Percentiles rank a stretch among this genome's conserved stretches.
phyloP scores from a whole-genome alignment of 2,888 invertebrate genomes.

The Cremastinae sp. region DNA sequence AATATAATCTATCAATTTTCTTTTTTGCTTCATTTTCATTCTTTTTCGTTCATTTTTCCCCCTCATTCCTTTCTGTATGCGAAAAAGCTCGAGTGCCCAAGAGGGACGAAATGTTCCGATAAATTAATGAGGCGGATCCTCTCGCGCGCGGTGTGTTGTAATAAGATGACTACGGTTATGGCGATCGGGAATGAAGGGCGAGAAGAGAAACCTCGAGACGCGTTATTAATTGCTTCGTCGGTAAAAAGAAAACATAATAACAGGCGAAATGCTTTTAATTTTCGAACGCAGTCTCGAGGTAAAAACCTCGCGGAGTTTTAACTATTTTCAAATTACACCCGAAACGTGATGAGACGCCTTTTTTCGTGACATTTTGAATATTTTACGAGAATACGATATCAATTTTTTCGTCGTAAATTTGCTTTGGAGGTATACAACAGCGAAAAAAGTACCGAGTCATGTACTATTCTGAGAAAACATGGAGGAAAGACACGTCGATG shows the following conservation, averaged over 20 bases:
- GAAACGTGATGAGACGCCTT: background rate
- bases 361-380: background rate
- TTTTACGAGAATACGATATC: no score
- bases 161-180: conserved; percentile 73
- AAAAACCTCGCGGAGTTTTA: background rate
- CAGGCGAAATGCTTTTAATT: conserved; percentile 52
- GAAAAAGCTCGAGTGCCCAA: conserved; percentile 71
- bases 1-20: conserved; percentile 70
- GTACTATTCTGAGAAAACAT: background rate
- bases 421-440: no score
- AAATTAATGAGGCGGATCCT: conserved; percentile 71
- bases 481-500: conserved; percentile 11
- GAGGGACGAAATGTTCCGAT: conserved; percentile 66
- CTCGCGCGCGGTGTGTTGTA: conserved; percentile 62
- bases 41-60: conserved; percentile 32
- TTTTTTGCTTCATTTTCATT: conserved; percentile 54
- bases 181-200: conserved; percentile 65
- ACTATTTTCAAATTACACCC: background rate
- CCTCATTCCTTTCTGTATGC: conserved; percentile 67
- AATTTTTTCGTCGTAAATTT: background rate
- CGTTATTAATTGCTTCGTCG: conserved; percentile 74
- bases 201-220: conserved; percentile 60
- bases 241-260: conserved; percentile 36
- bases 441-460: conserved; percentile 17
- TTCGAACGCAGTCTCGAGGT: background rate